These are phyloP conservation scores for Thera britannica DNA, from an alignment of 2,888 invertebrate species.

Conservation along the genomic window DNA sequence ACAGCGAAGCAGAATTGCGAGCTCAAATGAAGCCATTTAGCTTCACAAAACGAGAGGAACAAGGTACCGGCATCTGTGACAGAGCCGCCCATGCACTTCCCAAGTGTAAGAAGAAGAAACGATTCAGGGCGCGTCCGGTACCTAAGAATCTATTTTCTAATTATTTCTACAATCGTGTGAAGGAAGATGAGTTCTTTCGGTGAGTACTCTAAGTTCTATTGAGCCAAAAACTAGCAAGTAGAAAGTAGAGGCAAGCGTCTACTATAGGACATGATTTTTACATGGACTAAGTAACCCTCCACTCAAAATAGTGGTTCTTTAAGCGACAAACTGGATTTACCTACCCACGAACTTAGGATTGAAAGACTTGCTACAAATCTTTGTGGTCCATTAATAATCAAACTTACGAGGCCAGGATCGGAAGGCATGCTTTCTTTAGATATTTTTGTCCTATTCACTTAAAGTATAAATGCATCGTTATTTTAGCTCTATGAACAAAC, in stretches of 20 bases:
- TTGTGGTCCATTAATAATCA: too few species aligned
- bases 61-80: conserved; percentile 73
- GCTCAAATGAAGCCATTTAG: conserved; percentile 88
- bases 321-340: too few species aligned
- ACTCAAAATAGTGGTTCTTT: too few species aligned
- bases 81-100: conserved; percentile 61
- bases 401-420: too few species aligned
- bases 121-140: conserved; percentile 88
- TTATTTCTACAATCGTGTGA: conserved; percentile 88
- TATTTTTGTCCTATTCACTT: too few species aligned
- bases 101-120: conserved; percentile 77
- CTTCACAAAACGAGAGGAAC: conserved; percentile 86
- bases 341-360: too few species aligned
- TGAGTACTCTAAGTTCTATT: conserved; percentile 46
- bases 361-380: too few species aligned
- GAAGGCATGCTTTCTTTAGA: too few species aligned
- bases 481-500: conserved; percentile 86
- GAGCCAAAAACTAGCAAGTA: neutral
- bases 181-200: conserved; percentile 90
- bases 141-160: conserved; percentile 89
- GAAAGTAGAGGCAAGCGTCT: neutral
- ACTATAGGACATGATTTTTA: neutral
- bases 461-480: neutral
- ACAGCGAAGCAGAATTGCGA: conserved; percentile 85
- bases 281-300: too few species aligned